A percentile compares a stretch with the other conserved stretches of the same genome.
phyloP scores from a whole-genome alignment of 2,797 vertebrate species.

The Hephaestus fuliginosus region DNA sequence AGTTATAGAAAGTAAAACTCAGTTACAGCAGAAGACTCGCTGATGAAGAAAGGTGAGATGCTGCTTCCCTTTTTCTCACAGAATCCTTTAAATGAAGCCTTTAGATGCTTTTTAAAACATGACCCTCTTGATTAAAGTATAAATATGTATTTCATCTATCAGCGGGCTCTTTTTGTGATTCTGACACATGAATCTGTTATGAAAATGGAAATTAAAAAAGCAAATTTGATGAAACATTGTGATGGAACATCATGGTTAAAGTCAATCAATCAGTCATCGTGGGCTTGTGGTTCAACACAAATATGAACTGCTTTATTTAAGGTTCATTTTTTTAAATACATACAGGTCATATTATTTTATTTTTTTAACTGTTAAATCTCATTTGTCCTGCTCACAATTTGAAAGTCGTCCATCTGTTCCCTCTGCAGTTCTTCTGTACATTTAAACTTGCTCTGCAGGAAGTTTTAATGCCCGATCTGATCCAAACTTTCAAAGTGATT shows the following conservation, averaged over 20 bases:
- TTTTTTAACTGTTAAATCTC: neutral
- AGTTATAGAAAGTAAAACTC: too few species aligned
- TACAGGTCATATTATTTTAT: neutral
- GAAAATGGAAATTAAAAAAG: neutral
- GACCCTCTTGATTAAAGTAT: too few species aligned
- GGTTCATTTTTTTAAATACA: too few species aligned
- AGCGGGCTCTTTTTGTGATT: neutral
- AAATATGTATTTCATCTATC: too few species aligned
- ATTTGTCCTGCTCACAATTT: neutral
- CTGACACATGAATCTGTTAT: neutral
- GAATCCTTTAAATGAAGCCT: too few species aligned
- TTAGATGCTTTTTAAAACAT: too few species aligned
- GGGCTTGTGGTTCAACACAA: neutral
- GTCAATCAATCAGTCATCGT: neutral
- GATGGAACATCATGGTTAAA: neutral
- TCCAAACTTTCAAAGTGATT: slow-evolving; percentile 35
- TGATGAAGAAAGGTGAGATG: too few species aligned
- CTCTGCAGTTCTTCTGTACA: neutral
- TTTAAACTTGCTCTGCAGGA: slow-evolving; percentile 24
- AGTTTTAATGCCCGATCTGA: slow-evolving; percentile 12
- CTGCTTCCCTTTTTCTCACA: too few species aligned
- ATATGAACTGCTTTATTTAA: neutral
- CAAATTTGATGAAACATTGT: neutral
- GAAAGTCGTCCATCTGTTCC: slow-evolving; percentile 7
- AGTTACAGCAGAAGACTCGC: too few species aligned